Percentiles rank a stretch among this genome's conserved stretches.
Evolutionary conservation across 2,113 vertebrate species (phyloP).

Genomic region (Phyllopteryx taeniolatus): DNA sequence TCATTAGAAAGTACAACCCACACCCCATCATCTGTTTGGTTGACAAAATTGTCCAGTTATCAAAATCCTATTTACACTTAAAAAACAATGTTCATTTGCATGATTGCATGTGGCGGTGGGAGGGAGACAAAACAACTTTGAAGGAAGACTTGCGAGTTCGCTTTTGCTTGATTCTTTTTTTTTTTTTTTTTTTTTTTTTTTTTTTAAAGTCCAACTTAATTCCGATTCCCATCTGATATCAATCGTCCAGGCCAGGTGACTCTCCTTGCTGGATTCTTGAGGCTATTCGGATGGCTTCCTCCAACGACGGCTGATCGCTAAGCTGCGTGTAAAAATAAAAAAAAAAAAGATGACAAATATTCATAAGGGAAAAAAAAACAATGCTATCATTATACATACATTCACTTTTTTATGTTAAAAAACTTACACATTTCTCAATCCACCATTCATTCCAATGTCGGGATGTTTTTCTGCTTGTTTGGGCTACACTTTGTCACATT

Average conservation of each 20-base stretch:
- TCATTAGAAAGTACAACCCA: conserved; percentile 51
- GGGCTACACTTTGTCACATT: too few species aligned
- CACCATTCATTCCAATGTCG: too few species aligned
- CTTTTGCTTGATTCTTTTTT: conserved; percentile 26
- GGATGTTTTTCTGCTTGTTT: too few species aligned
- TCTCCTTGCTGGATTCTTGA: conserved; percentile 98
- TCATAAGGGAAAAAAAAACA: not conserved
- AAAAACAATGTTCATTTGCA: conserved; percentile 49
- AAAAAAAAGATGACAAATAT: conserved; percentile 3
- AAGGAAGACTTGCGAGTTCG: conserved; percentile 58
- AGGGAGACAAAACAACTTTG: conserved; percentile 22
- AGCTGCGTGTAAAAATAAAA: conserved; percentile 71
- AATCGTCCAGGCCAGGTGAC: conserved; percentile 92
- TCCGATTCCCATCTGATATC: conserved; percentile 45
- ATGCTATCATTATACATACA: not conserved
- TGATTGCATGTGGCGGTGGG: conserved; percentile 8
- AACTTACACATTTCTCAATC: too few species aligned
- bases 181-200: conserved; percentile 31
- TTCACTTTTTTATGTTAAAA: too few species aligned
- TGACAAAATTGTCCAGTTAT: conserved; percentile 76
- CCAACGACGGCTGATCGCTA: conserved; percentile 93
- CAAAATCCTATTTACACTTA: conserved; percentile 78
- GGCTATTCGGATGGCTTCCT: conserved; percentile 99
- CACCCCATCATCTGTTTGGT: conserved; percentile 29
- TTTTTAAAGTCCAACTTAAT: conserved; percentile 19